Conservation (phyloP, 2,113 vertebrate species). For the Hippolais icterina region DNA sequence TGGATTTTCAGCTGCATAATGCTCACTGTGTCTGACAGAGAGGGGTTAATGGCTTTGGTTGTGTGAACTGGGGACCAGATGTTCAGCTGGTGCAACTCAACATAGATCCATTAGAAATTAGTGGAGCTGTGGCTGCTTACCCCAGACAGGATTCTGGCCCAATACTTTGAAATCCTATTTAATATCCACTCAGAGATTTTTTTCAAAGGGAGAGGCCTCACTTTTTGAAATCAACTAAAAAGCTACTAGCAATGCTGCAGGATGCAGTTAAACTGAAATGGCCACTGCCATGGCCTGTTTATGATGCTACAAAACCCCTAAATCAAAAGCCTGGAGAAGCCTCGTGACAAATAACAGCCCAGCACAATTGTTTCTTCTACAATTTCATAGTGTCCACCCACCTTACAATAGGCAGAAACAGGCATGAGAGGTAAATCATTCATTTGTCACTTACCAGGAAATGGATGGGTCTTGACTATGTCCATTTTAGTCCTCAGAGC, state of each 20-base stretch:
- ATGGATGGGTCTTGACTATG: background rate
- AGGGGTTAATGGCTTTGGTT: background rate
- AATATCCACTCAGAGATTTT: background rate
- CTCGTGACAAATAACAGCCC: background rate
- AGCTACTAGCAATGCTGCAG: background rate
- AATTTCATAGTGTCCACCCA: background rate
- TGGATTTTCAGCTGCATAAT: background rate
- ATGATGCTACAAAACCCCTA: background rate
- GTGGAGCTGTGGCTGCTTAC: background rate
- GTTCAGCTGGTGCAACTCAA: background rate
- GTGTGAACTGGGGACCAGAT: background rate
- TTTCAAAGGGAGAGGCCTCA: background rate
- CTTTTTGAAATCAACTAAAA: background rate
- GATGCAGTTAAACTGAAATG: background rate
- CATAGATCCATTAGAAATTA: background rate
- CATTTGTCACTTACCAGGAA: background rate
- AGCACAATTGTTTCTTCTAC: background rate
- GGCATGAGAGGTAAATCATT: background rate
- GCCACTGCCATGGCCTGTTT: background rate
- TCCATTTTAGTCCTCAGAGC: background rate
- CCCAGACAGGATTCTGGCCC: background rate
- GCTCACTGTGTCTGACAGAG: background rate
- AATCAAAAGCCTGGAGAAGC: background rate
- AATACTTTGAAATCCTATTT: background rate
- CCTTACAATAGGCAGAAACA: background rate